phyloP scores from a whole-genome alignment of 2,888 invertebrate species.

The Scelioninae gen. 2 region DNA sequence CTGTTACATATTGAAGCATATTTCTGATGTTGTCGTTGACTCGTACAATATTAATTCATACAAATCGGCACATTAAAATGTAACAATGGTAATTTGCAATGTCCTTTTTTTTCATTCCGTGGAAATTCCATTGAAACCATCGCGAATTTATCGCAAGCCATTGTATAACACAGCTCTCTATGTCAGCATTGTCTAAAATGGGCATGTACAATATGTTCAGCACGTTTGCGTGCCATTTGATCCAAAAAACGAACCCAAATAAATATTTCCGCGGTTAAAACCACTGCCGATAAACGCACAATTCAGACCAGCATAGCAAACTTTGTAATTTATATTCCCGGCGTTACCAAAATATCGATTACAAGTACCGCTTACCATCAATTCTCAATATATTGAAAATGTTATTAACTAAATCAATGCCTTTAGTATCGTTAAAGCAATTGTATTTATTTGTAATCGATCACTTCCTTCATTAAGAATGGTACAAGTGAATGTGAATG shows the following conservation, averaged over 20 bases:
- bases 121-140: constrained; percentile 18
- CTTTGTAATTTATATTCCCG: constrained; percentile 34
- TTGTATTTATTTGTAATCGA: background rate
- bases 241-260: constrained; percentile 34
- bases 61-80: no score
- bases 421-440: background rate
- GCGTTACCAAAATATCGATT: constrained; percentile 29
- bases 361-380: constrained; percentile 7
- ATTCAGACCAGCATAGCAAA: constrained; percentile 11
- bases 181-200: constrained; percentile 4
- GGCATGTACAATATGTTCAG: constrained; percentile 10
- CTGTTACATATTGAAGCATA: no score
- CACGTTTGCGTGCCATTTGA: constrained; percentile 29
- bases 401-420: constrained; percentile 19
- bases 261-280: constrained; percentile 25
- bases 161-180: constrained; percentile 2
- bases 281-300: constrained; percentile 6
- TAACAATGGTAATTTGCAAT: no score
- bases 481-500: no score
- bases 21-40: no score
- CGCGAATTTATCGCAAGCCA: constrained; percentile 3
- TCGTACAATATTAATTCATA: no score
- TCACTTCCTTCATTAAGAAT: no score
- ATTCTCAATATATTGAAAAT: constrained; percentile 15
- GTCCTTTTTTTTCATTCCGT: constrained; percentile 4